phyloP scores from a whole-genome alignment of 2,888 invertebrate species.

The Sepioteuthis lessoniana region DNA sequence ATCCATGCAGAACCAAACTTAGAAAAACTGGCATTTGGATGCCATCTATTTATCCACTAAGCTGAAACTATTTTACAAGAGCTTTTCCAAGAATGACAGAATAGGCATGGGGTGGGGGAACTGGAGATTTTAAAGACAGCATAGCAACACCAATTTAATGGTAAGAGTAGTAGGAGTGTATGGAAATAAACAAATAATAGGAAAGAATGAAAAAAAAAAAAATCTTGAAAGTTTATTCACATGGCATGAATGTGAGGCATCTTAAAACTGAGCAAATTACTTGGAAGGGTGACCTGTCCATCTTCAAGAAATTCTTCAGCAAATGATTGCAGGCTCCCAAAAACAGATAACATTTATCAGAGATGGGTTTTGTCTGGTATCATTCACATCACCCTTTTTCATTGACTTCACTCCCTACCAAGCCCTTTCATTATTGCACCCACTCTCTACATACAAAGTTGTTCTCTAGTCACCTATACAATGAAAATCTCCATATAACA shows the following conservation, averaged over 20 bases:
- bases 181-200: not conserved
- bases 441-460: too few relatives aligned
- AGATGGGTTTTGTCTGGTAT: not conserved
- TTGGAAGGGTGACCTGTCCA: not conserved
- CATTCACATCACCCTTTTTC: not conserved
- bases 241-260: not conserved
- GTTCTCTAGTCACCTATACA: not conserved
- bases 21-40: not conserved
- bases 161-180: not conserved
- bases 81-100: not conserved
- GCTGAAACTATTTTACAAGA: not conserved
- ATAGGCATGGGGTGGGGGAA: not conserved
- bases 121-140: not conserved
- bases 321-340: not conserved
- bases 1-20: not conserved
- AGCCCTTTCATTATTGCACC: not conserved
- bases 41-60: conserved; percentile 16
- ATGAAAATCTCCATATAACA: not conserved
- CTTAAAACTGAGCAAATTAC: not conserved
- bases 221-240: not conserved
- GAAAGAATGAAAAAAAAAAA: not conserved
- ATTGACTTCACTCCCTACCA: not conserved
- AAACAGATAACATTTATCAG: conserved; percentile 1
- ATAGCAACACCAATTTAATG: conserved; percentile 33
- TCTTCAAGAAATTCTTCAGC: not conserved